Base-by-base conservation (phyloP, 2,797 vertebrate species). In the Echeneis naucrates region DNA sequence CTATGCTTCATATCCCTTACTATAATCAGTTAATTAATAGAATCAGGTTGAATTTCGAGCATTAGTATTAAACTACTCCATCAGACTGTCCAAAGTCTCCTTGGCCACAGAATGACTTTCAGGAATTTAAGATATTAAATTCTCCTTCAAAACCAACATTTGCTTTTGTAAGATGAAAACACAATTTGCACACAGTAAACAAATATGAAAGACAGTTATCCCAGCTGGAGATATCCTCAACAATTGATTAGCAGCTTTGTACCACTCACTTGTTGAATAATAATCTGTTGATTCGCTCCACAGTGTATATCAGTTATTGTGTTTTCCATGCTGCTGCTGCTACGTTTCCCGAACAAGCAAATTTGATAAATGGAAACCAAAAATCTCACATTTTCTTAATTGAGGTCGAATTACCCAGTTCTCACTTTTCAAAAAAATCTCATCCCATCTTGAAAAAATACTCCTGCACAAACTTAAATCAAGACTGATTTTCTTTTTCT, bases 181-280 rank as follows among this genome's bases (percentile, higher is more conserved):
- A 82, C 56, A 73, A 65, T 76, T 68, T 57, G 66, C 66, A 78
- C 73, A 77, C 57, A 3, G 77, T 66, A 82, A 86, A 87, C 82
- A 87, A 80, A 81, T 71, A 54, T 24, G 56, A 50, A 37, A 63
- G 65, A n/a, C 3, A 33, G 44, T 83, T 81, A 71, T 80, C 77
- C 62, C 80, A 68, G 86, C 78, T 75, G 82, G 82, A 85, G 80
- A 70, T 78, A 52, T 74, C 65, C 53, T 74, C 74, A 45, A 64
- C 77, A 81, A 80, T 73, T 83, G 86, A 88, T 83, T 74, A 85
- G 80, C 71, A 80, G 75, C 75, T 65, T 61, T 72, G 68, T 48
- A 55, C 51, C 66, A 40, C 21, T 56, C 73, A 75, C 76, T 48
- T 50, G 75, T 56, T 72, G 73, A 82, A 77, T 84, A 54, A 75